Evolutionary conservation across 2,113 vertebrate genomes (phyloP).

Genomic region (Pseudorhombus dupliciocellatus): DNA sequence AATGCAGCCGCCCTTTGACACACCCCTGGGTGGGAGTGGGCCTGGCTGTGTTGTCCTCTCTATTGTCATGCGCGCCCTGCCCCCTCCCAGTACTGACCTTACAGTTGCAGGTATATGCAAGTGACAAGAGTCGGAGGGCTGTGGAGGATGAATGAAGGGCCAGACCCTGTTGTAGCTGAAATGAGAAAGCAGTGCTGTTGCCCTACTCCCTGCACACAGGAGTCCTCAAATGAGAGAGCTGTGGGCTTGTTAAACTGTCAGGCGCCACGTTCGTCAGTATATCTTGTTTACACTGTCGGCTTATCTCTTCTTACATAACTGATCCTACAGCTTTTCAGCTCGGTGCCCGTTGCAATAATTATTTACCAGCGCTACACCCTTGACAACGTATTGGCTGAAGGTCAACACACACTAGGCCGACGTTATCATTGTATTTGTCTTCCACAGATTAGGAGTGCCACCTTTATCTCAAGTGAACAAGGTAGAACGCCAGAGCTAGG

Average conservation of each 20-base stretch:
- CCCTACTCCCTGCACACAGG: constrained; percentile 22
- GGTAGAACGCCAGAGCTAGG: neutral
- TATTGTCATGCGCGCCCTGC: constrained; percentile 45
- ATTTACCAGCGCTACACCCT: constrained; percentile 36
- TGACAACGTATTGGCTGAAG: constrained; percentile 32
- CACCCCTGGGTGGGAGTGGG: constrained; percentile 13
- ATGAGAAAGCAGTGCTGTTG: neutral
- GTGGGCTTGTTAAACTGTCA: constrained; percentile 51
- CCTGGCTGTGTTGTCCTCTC: constrained; percentile 1
- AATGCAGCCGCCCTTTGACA: constrained; percentile 36
- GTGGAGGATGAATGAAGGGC: constrained; percentile 26
- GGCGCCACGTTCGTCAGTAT: constrained; percentile 7
- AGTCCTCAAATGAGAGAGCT: constrained; percentile 18
- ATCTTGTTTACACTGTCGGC: constrained; percentile 48
- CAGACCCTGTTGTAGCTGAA: neutral
- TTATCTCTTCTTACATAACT: constrained; percentile 45
- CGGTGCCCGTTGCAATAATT: constrained; percentile 19
- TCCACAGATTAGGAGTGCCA: neutral
- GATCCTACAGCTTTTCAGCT: constrained; percentile 43
- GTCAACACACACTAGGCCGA: constrained; percentile 30
- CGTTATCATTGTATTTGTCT: neutral
- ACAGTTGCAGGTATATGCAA: constrained; percentile 55
- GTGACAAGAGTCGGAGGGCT: constrained; percentile 27
- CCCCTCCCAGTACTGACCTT: constrained; percentile 10
- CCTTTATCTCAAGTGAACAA: neutral